Evolutionary conservation across 2,113 vertebrate species (phyloP).

Genomic region (Psittacara wagleri): DNA sequence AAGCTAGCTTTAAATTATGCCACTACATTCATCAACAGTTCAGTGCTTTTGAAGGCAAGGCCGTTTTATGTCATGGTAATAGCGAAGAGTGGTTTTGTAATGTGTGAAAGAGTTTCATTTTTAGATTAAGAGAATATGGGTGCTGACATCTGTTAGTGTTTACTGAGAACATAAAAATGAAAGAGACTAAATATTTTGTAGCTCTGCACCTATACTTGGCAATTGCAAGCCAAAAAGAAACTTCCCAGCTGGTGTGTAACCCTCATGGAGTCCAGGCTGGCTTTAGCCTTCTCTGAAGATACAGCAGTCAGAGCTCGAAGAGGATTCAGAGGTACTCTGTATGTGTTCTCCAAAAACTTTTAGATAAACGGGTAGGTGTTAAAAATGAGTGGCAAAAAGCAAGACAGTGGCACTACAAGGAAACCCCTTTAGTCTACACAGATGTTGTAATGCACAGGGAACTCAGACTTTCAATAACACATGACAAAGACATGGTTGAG

Average conservation of each 20-base stretch:
- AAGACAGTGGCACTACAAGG: neutral
- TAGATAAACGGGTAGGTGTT: neutral
- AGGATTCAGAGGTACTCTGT: neutral
- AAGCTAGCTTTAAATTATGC: neutral
- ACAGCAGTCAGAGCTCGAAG: neutral
- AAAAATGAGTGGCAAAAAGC: neutral
- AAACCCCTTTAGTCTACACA: neutral
- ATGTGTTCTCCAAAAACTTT: neutral
- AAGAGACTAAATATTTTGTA: neutral
- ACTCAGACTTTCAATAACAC: neutral
- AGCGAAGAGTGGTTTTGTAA: neutral
- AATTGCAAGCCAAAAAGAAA: neutral
- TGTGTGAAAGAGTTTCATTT: constrained; percentile 8
- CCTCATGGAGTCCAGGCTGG: neutral
- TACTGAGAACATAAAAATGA: constrained; percentile 23
- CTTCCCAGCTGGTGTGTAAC: neutral
- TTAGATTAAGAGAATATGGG: neutral
- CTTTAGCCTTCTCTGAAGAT: neutral
- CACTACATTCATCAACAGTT: neutral
- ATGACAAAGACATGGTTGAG: neutral
- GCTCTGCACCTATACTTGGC: neutral
- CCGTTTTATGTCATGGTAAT: neutral
- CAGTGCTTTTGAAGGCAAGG: neutral
- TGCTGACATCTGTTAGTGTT: constrained; percentile 11
- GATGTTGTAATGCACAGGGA: neutral